Evolutionary conservation across 2,888 invertebrate genomes (phyloP), one percentile per base, ranked within the genome.

Genomic region (Oeneis ivallda): DNA sequence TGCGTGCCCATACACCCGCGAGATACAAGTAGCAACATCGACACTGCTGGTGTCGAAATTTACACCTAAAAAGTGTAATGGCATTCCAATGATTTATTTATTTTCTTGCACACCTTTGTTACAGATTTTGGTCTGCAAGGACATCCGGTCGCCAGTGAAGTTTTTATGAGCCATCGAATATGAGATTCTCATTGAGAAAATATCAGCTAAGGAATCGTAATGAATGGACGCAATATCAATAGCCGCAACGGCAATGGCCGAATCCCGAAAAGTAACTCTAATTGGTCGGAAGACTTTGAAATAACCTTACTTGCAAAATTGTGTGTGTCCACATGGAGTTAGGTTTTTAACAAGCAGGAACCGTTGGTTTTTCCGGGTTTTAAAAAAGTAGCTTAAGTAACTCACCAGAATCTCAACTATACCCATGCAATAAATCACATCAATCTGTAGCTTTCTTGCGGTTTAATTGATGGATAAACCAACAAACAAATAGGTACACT

Each of bases 31-130:
- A 81, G 74, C 76, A 77, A 75, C 74, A 76, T 76, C 78, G 76
- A 81, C 86, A 79, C 86, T 77, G 71, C 66, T 76, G 76, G 84
- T 83, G 85, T 78, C 78, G 77, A 77, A 77, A 67, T 76, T 74
- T 72, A 68, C 71, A 62, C 69, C 74, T 76, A 79, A 81, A 80
- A 70, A 26, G 62, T 67, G 70, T 76, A 77, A 77, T 77, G 73
- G 78, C 82, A 84, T 85, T 82, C 85, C 81, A 62, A 71, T 72
- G 72, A 62, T 72, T 71, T 75, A 75, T 76, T 77, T 75, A 76
- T 73, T 74, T 74, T 75, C 74, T 73, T 72, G 65, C 64, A 65
- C 7, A 66, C 66, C 66, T 67, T 72, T 65, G 72, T 72, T 71
- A 74, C 72, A 74, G 74, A 75, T 72, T 71, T 76, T 71, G 68